Conservation (phyloP, 2,113 vertebrate species). For the Oxyruncus cristatus region DNA sequence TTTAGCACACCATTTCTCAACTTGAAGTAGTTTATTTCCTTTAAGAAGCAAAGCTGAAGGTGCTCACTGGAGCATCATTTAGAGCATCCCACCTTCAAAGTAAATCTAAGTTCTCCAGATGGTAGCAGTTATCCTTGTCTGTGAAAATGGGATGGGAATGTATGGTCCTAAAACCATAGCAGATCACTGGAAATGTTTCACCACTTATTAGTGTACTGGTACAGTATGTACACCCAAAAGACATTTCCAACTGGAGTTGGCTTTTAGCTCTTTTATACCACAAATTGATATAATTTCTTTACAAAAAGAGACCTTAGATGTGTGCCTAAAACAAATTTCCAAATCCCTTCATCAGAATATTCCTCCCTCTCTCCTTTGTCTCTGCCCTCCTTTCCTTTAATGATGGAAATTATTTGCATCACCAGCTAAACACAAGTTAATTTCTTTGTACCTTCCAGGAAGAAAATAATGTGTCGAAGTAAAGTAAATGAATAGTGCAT, state of each 20-base stretch:
- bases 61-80: neutral
- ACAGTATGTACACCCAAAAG: neutral
- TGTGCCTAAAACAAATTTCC: neutral
- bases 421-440: neutral
- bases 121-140: neutral
- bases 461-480: neutral
- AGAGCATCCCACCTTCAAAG: neutral
- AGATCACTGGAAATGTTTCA: neutral
- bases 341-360: neutral
- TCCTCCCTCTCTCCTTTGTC: neutral
- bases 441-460: neutral
- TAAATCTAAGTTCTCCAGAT: neutral
- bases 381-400: neutral
- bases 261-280: neutral
- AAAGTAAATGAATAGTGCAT: slow-evolving; percentile 11
- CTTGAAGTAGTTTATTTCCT: neutral
- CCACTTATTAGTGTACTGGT: neutral
- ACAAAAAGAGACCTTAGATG: neutral
- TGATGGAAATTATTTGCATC: neutral
- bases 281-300: neutral
- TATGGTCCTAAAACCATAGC: neutral
- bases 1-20: too few relatives aligned
- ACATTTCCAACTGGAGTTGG: neutral
- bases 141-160: neutral
- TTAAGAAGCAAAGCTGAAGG: neutral